A percentile compares a stretch with the other conserved stretches of the same genome.
phyloP scores from a whole-genome alignment of 2,113 vertebrate species.

The Microcebus tavaratra region DNA sequence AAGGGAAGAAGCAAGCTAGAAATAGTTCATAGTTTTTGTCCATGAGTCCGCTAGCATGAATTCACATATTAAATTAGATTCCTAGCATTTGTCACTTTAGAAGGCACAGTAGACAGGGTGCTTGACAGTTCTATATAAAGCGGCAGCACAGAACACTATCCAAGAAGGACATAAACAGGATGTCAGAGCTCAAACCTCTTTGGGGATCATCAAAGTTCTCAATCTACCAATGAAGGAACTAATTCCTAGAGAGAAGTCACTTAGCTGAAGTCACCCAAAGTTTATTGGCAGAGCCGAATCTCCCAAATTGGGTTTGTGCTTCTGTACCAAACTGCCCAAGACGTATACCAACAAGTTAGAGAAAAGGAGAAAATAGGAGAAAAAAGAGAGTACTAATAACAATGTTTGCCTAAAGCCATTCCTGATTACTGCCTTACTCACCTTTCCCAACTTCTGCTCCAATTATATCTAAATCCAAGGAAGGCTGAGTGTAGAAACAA shows the following conservation, averaged over 20 bases:
- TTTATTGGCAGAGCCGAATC: slow-evolving; percentile 37
- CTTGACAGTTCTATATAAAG: neutral
- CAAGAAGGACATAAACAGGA: neutral
- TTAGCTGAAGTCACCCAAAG: slow-evolving; percentile 6
- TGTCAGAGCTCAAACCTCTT: slow-evolving; percentile 8
- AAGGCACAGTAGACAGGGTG: neutral
- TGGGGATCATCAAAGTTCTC: slow-evolving; percentile 27
- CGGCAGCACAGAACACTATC: neutral
- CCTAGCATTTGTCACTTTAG: slow-evolving; percentile 11
- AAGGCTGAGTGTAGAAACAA: neutral
- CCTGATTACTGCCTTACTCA: neutral
- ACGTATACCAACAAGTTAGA: neutral
- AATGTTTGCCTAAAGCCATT: neutral
- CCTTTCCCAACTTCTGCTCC: neutral
- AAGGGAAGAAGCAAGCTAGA: neutral
- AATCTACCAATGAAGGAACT: slow-evolving; percentile 6
- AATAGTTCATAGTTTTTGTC: slow-evolving; percentile 6
- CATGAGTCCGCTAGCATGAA: neutral
- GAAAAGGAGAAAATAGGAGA: neutral
- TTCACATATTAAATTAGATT: slow-evolving; percentile 14
- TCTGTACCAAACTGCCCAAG: neutral
- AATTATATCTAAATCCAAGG: neutral
- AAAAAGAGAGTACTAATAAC: neutral
- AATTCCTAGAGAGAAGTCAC: slow-evolving; percentile 46
- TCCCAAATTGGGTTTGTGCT: neutral